phyloP scores from a whole-genome alignment of 2,888 invertebrate genomes.

The Diaperis boleti region DNA sequence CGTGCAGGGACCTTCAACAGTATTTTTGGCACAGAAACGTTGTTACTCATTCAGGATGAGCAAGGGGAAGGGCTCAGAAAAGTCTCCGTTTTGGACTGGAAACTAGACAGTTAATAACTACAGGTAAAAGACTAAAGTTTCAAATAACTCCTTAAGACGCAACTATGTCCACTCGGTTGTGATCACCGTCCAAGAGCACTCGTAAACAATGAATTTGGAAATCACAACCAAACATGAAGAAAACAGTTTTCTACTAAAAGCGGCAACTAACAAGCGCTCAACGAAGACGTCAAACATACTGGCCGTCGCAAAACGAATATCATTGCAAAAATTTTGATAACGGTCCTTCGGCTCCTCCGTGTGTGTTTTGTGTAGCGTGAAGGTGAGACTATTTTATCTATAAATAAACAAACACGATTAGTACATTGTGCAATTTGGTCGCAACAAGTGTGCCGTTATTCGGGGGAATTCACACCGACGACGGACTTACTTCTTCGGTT shows the following conservation, averaged over 20 bases:
- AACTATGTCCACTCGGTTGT: constrained; percentile 17
- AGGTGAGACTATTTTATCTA: constrained; percentile 51
- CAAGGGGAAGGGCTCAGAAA: no score
- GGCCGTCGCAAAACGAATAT: constrained; percentile 62
- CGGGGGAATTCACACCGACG: constrained; percentile 27
- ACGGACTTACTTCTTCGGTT: constrained; percentile 50
- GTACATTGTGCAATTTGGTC: constrained; percentile 26
- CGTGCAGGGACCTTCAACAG: no score
- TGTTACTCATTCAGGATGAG: no score
- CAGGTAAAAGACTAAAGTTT: background rate
- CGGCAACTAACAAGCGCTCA: constrained; percentile 40
- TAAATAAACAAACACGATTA: constrained; percentile 48
- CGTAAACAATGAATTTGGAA: constrained; percentile 19
- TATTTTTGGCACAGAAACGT: no score
- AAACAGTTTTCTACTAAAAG: constrained; percentile 24
- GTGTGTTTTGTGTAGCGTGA: constrained; percentile 52
- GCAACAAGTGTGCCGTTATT: constrained; percentile 26
- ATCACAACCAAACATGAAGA: constrained; percentile 22
- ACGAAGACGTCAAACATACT: constrained; percentile 57
- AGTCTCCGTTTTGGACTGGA: no score
- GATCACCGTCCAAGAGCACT: constrained; percentile 11
- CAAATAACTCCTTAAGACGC: no score
- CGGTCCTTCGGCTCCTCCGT: constrained; percentile 47
- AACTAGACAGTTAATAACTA: no score
- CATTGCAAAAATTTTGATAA: constrained; percentile 50